These are phyloP conservation scores for Acanthopagrus latus DNA, from an alignment of 2,797 vertebrate species.

Conservation along the genomic window DNA sequence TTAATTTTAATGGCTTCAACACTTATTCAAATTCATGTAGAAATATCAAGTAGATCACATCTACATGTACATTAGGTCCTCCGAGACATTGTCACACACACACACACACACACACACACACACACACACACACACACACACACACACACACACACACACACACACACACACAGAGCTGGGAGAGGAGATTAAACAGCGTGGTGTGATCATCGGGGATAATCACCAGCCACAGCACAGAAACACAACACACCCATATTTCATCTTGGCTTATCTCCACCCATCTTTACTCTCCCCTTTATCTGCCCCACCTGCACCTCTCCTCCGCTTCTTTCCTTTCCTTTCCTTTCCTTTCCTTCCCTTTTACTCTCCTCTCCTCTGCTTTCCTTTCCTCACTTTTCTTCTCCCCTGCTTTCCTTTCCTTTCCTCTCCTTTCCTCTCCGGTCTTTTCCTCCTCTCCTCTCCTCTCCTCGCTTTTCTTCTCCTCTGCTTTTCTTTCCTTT, in stretches of 20 bases:
- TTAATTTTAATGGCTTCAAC: too few species aligned
- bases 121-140: neutral
- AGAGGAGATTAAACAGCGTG: slow-evolving; percentile 39
- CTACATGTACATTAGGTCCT: neutral
- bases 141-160: neutral
- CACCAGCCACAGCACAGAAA: slow-evolving; percentile 14
- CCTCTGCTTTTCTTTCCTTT: accelerated
- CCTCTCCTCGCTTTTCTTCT: neutral
- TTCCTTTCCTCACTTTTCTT: accelerated
- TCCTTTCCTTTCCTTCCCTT: neutral
- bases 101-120: neutral
- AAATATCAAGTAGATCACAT: neutral
- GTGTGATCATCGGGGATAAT: slow-evolving; percentile 62
- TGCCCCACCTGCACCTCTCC: slow-evolving; percentile 22
- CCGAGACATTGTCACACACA: neutral
- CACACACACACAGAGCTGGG: neutral
- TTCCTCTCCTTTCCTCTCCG: too few species aligned
- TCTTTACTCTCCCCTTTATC: slow-evolving; percentile 10
- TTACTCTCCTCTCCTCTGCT: too few species aligned
- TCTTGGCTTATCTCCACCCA: slow-evolving; percentile 16
- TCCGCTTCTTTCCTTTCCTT: too few species aligned
- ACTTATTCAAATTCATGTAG: too few species aligned
- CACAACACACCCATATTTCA: slow-evolving; percentile 20
- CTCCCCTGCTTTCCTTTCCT: too few species aligned
- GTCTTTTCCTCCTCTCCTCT: neutral